phyloP scores from a whole-genome alignment of 2,113 vertebrate genomes.

The Zapornia atra region DNA sequence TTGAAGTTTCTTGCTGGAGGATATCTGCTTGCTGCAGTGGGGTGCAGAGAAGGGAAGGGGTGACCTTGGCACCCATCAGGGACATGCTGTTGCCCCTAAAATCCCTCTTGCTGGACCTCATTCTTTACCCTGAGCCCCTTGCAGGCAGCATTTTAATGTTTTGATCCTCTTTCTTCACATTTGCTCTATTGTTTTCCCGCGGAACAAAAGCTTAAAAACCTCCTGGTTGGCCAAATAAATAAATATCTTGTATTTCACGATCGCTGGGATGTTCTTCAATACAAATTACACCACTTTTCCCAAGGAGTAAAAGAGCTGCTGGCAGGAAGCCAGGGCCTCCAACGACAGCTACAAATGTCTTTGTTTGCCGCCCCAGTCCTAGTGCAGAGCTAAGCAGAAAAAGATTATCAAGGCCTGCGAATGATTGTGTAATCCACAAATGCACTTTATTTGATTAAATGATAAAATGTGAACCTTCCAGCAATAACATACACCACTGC shows the following conservation, averaged over 20 bases:
- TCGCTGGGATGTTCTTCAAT: background rate
- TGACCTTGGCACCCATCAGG: background rate
- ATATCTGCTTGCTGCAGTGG: accelerated
- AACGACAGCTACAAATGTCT: constrained; percentile 62
- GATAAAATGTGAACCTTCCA: constrained; percentile 59
- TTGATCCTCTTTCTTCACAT: background rate
- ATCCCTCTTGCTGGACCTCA: background rate
- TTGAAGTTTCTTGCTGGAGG: background rate
- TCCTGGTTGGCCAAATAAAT: background rate
- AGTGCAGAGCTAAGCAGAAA: constrained; percentile 61
- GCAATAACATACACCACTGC: background rate
- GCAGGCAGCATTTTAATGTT: background rate
- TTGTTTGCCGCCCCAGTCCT: constrained; percentile 56
- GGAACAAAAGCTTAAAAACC: background rate
- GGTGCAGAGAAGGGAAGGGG: background rate
- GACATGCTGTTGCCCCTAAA: background rate
- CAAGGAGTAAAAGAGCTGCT: constrained; percentile 38
- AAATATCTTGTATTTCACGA: background rate
- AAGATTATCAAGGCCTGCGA: constrained; percentile 56
- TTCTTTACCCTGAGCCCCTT: background rate
- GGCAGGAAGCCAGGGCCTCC: constrained; percentile 44
- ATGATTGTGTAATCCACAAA: constrained; percentile 60
- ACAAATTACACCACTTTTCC: constrained; percentile 36
- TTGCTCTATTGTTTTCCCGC: background rate
- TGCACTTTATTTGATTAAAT: constrained; percentile 72